Evolutionary conservation across 2,888 invertebrate species (phyloP).

Genomic region (Lasioglossum pauxillum): DNA sequence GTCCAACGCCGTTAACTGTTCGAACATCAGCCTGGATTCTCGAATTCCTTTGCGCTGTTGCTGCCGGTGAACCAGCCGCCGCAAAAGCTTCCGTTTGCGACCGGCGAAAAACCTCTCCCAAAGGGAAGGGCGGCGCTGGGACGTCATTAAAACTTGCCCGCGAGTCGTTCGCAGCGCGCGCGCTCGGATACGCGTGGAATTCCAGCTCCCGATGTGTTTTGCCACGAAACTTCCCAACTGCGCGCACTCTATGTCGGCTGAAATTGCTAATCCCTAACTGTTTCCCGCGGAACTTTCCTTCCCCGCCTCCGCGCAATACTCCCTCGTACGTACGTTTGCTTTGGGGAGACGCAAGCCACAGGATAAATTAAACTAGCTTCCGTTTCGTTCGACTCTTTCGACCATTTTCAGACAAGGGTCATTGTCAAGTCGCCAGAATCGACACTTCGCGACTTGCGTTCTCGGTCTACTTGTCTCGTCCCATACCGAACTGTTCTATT

Average conservation of each 20-base stretch:
- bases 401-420: background rate
- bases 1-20: conserved; percentile 27
- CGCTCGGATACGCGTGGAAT: background rate
- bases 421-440: background rate
- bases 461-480: background rate
- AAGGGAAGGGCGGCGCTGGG: background rate
- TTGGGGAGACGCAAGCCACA: background rate
- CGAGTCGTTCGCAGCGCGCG: background rate
- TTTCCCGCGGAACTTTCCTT: background rate
- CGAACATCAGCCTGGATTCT: background rate
- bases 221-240: background rate
- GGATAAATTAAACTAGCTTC: background rate
- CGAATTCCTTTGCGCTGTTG: background rate
- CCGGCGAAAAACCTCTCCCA: background rate
- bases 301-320: background rate
- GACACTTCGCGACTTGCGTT: background rate
- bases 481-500: background rate
- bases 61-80: background rate
- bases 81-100: background rate
- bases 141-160: conserved; percentile 18
- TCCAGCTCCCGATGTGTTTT: conserved; percentile 2
- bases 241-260: background rate
- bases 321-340: background rate
- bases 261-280: conserved; percentile 9
- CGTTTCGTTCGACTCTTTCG: background rate